phyloP scores from a whole-genome alignment of 2,888 invertebrate genomes.

The Dilophus febrilis region DNA sequence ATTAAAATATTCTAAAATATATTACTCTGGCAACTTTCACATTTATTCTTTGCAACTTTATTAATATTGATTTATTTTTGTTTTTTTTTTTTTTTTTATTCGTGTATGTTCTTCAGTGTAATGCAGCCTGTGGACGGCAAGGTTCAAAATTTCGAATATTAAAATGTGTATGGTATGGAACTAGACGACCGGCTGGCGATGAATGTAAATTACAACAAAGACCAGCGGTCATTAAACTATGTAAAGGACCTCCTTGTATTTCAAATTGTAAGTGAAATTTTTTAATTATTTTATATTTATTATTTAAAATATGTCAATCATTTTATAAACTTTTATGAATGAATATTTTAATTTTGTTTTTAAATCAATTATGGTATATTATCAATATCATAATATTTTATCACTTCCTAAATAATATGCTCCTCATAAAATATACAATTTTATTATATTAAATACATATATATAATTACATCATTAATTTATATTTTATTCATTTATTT shows the following conservation, averaged over 20 bases:
- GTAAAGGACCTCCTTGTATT: conserved; percentile 52
- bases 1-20: too few relatives aligned
- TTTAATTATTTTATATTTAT: conserved; percentile 2
- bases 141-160: conserved; percentile 79
- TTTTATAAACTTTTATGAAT: not conserved
- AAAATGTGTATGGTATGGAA: conserved; percentile 85
- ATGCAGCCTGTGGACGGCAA: conserved; percentile 61
- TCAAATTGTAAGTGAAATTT: conserved; percentile 30
- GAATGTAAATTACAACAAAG: conserved; percentile 63
- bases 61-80: too few relatives aligned
- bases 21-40: too few relatives aligned
- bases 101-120: conserved; percentile 42
- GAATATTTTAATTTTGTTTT: too few relatives aligned
- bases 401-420: too few relatives aligned
- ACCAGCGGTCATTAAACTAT: conserved; percentile 61
- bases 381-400: too few relatives aligned
- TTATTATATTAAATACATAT: not conserved
- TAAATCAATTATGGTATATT: too few relatives aligned
- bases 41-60: too few relatives aligned
- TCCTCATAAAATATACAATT: too few relatives aligned
- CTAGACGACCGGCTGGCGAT: conserved; percentile 65
- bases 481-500: conserved; percentile 3
- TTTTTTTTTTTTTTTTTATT: too few relatives aligned
- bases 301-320: conserved; percentile 1
- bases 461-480: conserved; percentile 6